phyloP scores from a whole-genome alignment of 2,797 vertebrate genomes.

The Muraenolepis orangiensis region DNA sequence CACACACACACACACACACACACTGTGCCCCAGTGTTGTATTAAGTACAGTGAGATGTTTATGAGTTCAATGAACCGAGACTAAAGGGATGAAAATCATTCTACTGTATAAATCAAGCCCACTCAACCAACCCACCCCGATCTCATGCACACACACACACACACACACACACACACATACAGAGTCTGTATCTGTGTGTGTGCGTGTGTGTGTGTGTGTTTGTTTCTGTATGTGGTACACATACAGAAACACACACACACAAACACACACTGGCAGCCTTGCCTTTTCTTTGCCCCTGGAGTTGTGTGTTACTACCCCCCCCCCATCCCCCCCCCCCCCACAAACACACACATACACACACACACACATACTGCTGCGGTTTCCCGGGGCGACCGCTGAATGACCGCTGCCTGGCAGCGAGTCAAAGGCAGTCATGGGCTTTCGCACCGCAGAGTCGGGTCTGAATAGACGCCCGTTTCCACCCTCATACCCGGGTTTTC shows the following conservation, averaged over 20 bases:
- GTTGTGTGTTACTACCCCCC: slow-evolving; percentile 57
- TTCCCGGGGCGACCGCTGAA: slow-evolving; percentile 71
- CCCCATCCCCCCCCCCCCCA: not conserved
- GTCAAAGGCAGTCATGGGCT: slow-evolving; percentile 60
- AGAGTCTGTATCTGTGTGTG: too few relatives aligned
- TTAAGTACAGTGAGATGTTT: slow-evolving; percentile 21
- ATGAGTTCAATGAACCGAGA: not conserved
- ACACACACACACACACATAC: not conserved
- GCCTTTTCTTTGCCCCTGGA: slow-evolving; percentile 49
- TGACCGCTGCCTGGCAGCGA: slow-evolving; percentile 63
- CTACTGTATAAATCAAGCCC: slow-evolving; percentile 42
- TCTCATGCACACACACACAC: not conserved
- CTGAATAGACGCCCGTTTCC: slow-evolving; percentile 66
- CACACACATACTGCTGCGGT: slow-evolving; percentile 35
- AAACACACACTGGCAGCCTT: not conserved
- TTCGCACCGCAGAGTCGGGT: slow-evolving; percentile 58
- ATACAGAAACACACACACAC: slow-evolving; percentile 3
- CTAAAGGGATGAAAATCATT: slow-evolving; percentile 42
- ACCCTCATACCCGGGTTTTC: slow-evolving; percentile 50
- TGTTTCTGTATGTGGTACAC: too few relatives aligned
- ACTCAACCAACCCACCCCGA: slow-evolving; percentile 29
- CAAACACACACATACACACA: too few relatives aligned
- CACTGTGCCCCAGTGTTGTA: slow-evolving; percentile 38
- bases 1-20: not conserved
- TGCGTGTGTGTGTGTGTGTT: too few relatives aligned